These are phyloP conservation scores for Chaenodraco wilsoni DNA, from an alignment of 2,797 vertebrate species.

Conservation along the genomic window DNA sequence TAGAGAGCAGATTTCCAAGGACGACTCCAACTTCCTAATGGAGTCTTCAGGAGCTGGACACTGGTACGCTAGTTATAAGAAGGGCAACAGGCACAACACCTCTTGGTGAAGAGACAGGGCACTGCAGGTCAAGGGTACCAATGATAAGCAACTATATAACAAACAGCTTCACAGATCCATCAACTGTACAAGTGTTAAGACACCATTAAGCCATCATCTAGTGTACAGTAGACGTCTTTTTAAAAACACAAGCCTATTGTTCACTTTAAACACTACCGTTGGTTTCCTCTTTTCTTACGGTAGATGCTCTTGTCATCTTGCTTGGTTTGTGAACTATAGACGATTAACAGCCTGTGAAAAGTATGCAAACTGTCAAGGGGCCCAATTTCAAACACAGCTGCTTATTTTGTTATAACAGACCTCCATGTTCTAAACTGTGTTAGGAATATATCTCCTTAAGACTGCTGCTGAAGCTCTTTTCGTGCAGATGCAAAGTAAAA, in stretches of 20 bases:
- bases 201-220: not conserved
- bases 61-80: slow-evolving; percentile 54
- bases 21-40: slow-evolving; percentile 81
- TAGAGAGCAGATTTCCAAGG: slow-evolving; percentile 84
- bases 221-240: not conserved
- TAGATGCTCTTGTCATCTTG: slow-evolving; percentile 23
- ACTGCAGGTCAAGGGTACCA: slow-evolving; percentile 49
- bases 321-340: slow-evolving; percentile 37
- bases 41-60: slow-evolving; percentile 75
- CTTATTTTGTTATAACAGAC: slow-evolving; percentile 56
- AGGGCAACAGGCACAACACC: slow-evolving; percentile 64
- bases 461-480: slow-evolving; percentile 13
- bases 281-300: slow-evolving; percentile 7
- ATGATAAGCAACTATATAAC: slow-evolving; percentile 29
- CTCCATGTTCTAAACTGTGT: slow-evolving; percentile 29
- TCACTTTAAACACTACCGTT: slow-evolving; percentile 3
- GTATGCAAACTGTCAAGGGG: slow-evolving; percentile 57
- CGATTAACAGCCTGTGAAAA: slow-evolving; percentile 58
- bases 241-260: slow-evolving; percentile 9
- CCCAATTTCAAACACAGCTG: slow-evolving; percentile 59
- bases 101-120: slow-evolving; percentile 62
- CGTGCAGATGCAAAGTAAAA: slow-evolving; percentile 30
- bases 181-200: slow-evolving; percentile 13
- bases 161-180: slow-evolving; percentile 28
- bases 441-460: slow-evolving; percentile 26